A percentile compares a stretch with the other conserved stretches of the same genome.
These are phyloP conservation scores for Cerastoderma edule DNA, from an alignment of 2,888 invertebrate species.

Conservation along the genomic window DNA sequence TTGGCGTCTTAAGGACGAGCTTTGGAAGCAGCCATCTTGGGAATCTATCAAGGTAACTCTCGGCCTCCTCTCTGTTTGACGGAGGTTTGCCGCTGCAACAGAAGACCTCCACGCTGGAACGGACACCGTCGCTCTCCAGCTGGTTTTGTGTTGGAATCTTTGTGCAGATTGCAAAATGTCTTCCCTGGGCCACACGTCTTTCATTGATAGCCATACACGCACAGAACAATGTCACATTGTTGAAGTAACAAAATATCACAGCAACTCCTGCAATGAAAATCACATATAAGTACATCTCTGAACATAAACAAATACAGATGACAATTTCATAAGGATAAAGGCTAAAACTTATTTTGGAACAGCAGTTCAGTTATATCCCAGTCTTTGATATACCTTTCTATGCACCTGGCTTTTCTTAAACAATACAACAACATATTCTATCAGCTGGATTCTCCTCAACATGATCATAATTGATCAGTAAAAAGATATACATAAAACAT, in stretches of 20 bases:
- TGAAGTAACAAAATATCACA: constrained; percentile 60
- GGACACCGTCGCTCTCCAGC: not conserved
- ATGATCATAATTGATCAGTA: too few species aligned
- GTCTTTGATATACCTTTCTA: too few species aligned
- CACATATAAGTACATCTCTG: too few species aligned
- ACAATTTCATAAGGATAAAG: too few species aligned
- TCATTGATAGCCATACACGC: constrained; percentile 57
- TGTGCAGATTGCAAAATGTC: constrained; percentile 32
- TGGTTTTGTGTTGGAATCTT: constrained; percentile 27
- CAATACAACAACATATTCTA: too few species aligned
- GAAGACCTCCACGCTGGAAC: constrained; percentile 21
- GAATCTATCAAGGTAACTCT: constrained; percentile 65
- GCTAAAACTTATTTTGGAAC: too few species aligned
- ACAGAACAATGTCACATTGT: constrained; percentile 64
- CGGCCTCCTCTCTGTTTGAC: constrained; percentile 48
- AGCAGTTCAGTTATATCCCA: too few species aligned
- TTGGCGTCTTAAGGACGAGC: constrained; percentile 47
- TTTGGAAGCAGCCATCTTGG: constrained; percentile 64
- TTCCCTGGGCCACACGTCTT: constrained; percentile 84
- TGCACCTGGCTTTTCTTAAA: too few species aligned
- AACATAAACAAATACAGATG: too few species aligned
- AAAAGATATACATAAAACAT: too few species aligned
- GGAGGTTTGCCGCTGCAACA: constrained; percentile 43
- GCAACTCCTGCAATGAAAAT: constrained; percentile 45
- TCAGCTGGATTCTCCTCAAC: too few species aligned